Base-by-base conservation (phyloP, 2,113 vertebrate genomes). In the Limnothrissa miodon region DNA sequence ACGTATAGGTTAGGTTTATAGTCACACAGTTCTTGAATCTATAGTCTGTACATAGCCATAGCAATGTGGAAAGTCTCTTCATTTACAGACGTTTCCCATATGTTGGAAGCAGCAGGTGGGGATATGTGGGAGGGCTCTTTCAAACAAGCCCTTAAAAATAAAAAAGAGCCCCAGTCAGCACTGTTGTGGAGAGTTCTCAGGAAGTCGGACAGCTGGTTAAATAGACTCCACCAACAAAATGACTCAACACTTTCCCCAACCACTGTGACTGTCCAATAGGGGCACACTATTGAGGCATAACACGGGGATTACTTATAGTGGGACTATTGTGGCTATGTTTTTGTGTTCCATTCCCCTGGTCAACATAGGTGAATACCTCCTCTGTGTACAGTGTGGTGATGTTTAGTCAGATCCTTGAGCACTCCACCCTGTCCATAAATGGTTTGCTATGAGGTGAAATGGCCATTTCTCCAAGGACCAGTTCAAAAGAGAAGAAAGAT, bases 111-210 rank as follows among this genome's bases (percentile, higher is more conserved):
- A 62, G 1, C 59, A 62, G 83, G 86, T 62, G 29, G 82, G 87
- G 86, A 87, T 86, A 81, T 89, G 87, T 88, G 90, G 90, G 91
- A 91, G 92, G 91, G 87, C 92, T 91, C 88, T 89, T 90, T 91
- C 87, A 92, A 92, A 86, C 82, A 78, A 74, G 66, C 33, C 29
- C 66, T 79, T n/a, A 66, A 79, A 78, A 86, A 88, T 87, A 88
- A 78, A 89, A 90, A 89, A 87, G 81, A 29, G 85, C 85, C 87
- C 74, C 79, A 25, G 82, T 79, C 79, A 86, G 78, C 78, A 80
- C 83, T 59, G 80, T 80, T 82, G 85, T 81, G 59, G 86, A 88
- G 80, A 90, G 89, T 90, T 89, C 91, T 91, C 92, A 91, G 91
- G 89, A 90, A 88, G 87, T 88, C 82, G 89, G 86, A 86, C 88